A percentile compares a stretch with the other conserved stretches of the same genome.
Conservation (phyloP, 1,140 invertebrate genomes). For the Diabrotica undecimpunctata region DNA sequence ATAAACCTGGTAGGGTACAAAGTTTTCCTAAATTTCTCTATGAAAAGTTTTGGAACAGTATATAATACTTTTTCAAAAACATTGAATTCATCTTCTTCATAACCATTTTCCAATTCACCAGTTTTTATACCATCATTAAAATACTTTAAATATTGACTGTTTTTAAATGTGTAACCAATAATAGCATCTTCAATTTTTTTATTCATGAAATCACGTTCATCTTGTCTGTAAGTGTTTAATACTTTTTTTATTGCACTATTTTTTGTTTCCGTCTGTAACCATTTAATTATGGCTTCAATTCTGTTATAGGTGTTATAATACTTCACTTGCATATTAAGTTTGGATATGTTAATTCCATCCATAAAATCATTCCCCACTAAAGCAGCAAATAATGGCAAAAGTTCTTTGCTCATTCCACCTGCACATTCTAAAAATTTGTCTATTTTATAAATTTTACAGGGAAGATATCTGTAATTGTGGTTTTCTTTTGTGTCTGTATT, state of each 20-base stretch:
- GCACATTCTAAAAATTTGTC: constrained; percentile 64
- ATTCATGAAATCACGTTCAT: constrained; percentile 52
- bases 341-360: constrained; percentile 59
- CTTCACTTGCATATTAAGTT: constrained; percentile 62
- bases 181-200: constrained; percentile 59
- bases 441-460: constrained; percentile 69
- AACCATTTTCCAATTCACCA: constrained; percentile 45
- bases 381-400: constrained; percentile 75
- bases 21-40: constrained; percentile 56
- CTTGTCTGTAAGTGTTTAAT: constrained; percentile 54
- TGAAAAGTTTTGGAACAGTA: constrained; percentile 63
- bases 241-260: constrained; percentile 67
- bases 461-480: constrained; percentile 48
- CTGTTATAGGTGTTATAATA: constrained; percentile 52
- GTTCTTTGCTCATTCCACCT: constrained; percentile 59
- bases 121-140: too few relatives aligned
- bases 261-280: constrained; percentile 67
- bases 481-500: constrained; percentile 6
- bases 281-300: constrained; percentile 67
- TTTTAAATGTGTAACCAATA: constrained; percentile 58
- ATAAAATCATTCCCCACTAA: constrained; percentile 86
- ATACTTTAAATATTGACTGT: constrained; percentile 56
- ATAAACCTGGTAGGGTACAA: constrained; percentile 60
- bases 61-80: constrained; percentile 30
- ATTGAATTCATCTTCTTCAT: constrained; percentile 27